Base-by-base conservation (phyloP, 1,140 invertebrate species). In the Parapsyche elsis region DNA sequence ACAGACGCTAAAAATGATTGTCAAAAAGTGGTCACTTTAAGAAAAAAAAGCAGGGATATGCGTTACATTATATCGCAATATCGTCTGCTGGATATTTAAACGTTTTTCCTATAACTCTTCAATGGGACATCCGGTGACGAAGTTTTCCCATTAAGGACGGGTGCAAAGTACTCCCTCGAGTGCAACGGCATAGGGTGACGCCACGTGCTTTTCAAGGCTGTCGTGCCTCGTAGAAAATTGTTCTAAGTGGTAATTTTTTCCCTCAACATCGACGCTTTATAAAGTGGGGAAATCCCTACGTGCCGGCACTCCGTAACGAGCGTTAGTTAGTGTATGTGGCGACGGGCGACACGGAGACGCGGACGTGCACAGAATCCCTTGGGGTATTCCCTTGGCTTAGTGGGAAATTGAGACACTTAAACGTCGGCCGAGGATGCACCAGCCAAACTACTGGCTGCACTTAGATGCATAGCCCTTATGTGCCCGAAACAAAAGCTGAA, bases 341-440 rank as follows among this genome's bases (percentile, higher is more conserved):
- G 49, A 14, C 24, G 10, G 79, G 49, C 81, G 78, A 78, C 79
- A 82, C 76, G 79, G 77, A 67, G 79, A 76, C 59, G 75, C 16
- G 76, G 75, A 83, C 81, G 81, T 83, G 81, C 49, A 49, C 1
- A 46, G 81, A 83, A 83, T 83, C 81, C 70, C 71, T 80, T 80
- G 77, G 67, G 64, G 53, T 49, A 19, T 1, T 67, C 21, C 78
- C 71, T 19, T 0, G 71, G 74, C 57, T 76, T 81, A 73, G 78
- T 53, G 75, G 79, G 81, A 83, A 83, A 83, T 83, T 83, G 81
- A 83, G 81, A 83, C 81, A 78, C 76, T 83, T 79, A 71, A 82
- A 78, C 77, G 79, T 79, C 71, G 75, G 77, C 53, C 73, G 64
- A 19, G 44, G 67, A 74, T 82, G 81, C 81, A 78, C 67, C 24